phyloP scores from a whole-genome alignment of 2,113 vertebrate species.

The Mandrillus leucophaeus region DNA sequence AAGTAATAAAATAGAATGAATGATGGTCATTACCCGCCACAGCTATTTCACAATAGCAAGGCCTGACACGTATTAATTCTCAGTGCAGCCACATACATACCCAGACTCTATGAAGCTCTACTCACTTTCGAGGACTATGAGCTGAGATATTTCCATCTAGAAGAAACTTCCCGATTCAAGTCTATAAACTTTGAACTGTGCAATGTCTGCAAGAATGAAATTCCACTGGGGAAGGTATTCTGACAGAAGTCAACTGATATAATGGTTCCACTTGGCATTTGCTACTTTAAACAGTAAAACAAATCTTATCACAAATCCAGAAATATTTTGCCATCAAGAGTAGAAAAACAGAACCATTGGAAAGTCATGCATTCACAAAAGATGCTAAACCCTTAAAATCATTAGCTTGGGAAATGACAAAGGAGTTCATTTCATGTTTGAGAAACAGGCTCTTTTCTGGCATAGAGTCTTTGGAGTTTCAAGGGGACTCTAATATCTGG shows the following conservation, averaged over 20 bases:
- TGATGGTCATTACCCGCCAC: constrained; percentile 50
- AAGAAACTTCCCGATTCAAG: background rate
- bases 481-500: background rate
- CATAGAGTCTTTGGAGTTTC: background rate
- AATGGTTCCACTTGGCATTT: background rate
- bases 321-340: background rate
- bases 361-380: background rate
- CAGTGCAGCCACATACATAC: constrained; percentile 47
- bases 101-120: background rate
- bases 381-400: background rate
- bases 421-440: background rate
- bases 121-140: background rate
- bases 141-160: constrained; percentile 12
- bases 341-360: background rate
- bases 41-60: constrained; percentile 75
- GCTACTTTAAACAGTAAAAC: background rate
- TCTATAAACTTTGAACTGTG: background rate
- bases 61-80: constrained; percentile 79
- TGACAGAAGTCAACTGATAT: background rate
- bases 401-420: background rate
- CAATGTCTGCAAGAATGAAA: background rate
- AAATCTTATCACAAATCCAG: background rate
- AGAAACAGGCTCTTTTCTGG: background rate
- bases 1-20: constrained; percentile 78
- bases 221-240: constrained; percentile 14